These are phyloP conservation scores for Coleophora flavipennella DNA, from an alignment of 2,888 invertebrate genomes.

Conservation along the genomic window DNA sequence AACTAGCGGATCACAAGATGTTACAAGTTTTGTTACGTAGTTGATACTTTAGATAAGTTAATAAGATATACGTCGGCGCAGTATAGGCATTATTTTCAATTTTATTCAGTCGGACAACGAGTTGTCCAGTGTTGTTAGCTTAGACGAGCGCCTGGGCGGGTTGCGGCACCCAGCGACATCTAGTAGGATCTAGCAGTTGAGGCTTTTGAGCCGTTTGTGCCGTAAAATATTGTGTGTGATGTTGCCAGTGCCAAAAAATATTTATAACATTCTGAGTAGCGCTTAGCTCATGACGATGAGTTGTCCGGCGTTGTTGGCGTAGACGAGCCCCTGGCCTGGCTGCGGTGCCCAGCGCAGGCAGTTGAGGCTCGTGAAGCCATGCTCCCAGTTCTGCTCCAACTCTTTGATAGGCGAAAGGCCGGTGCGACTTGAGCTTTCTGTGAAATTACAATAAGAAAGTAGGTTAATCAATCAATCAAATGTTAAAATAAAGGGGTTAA, in stretches of 20 bases:
- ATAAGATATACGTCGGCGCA: too few species aligned
- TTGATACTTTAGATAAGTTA: too few species aligned
- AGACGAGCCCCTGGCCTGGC: slow-evolving; percentile 87
- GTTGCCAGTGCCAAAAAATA: too few species aligned
- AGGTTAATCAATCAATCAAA: too few species aligned
- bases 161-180: slow-evolving; percentile 87
- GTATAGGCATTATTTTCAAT: too few species aligned
- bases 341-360: slow-evolving; percentile 88
- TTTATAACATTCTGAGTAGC: slow-evolving; percentile 4
- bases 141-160: slow-evolving; percentile 89
- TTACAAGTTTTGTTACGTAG: too few species aligned
- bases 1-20: too few species aligned
- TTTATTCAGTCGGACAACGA: too few species aligned
- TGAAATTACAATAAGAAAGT: slow-evolving; percentile 10
- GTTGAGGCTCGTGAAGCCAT: slow-evolving; percentile 82
- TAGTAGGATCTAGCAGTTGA: too few species aligned
- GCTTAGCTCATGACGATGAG: slow-evolving; percentile 78
- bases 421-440: slow-evolving; percentile 53
- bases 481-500: too few species aligned
- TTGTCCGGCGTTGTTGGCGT: slow-evolving; percentile 89
- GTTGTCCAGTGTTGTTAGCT: slow-evolving; percentile 88
- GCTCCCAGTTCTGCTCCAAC: slow-evolving; percentile 76
- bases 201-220: too few species aligned
- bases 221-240: too few species aligned
- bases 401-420: slow-evolving; percentile 73